phyloP scores from a whole-genome alignment of 2,113 vertebrate species.

The Burhinus oedicnemus region DNA sequence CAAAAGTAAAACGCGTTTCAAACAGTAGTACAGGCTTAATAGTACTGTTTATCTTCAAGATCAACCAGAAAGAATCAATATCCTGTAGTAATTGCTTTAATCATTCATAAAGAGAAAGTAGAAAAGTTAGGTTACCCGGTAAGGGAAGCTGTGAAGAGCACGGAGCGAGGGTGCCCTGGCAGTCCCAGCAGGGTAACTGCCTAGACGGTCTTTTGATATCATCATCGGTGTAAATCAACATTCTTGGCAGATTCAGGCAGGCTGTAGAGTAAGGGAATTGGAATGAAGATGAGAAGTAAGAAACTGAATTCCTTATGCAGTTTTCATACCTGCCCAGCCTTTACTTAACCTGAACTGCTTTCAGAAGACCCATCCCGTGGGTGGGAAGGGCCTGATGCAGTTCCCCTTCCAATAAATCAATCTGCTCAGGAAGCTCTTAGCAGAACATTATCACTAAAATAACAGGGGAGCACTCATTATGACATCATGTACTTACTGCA shows the following conservation, averaged over 20 bases:
- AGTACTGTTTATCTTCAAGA: not conserved
- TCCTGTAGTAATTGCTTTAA: not conserved
- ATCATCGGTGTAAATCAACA: not conserved
- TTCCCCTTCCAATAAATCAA: not conserved
- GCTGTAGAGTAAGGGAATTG: not conserved
- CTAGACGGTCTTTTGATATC: not conserved
- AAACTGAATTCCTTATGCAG: not conserved
- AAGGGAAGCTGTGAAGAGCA: not conserved
- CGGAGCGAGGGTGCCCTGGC: not conserved
- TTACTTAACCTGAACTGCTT: not conserved
- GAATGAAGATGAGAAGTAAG: not conserved
- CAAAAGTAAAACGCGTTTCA: constrained; percentile 3
- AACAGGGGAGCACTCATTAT: not conserved
- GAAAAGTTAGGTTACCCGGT: not conserved
- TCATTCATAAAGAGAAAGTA: not conserved
- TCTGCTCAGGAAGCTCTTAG: not conserved
- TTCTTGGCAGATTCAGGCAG: not conserved
- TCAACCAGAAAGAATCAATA: not conserved
- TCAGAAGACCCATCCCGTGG: not conserved
- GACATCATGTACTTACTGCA: not conserved
- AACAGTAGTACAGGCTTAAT: not conserved
- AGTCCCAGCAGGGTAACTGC: not conserved
- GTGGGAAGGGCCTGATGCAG: not conserved
- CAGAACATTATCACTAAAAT: not conserved
- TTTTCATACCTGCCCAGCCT: not conserved